Conservation (phyloP, 2,113 vertebrate genomes). For the Falco punctatus region DNA sequence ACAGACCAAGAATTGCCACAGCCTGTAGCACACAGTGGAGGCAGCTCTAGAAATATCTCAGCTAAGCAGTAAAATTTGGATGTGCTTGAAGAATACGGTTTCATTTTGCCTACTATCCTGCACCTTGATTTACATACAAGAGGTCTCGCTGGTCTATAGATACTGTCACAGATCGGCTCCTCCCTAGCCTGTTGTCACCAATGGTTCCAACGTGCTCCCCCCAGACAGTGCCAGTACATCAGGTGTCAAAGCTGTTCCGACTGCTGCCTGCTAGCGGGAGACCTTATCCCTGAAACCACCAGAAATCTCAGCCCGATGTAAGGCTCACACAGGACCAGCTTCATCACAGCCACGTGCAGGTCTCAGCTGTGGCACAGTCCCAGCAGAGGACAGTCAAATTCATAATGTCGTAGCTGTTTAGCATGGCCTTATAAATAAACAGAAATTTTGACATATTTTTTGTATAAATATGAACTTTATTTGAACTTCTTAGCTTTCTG, state of each 20-base stretch:
- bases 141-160: background rate
- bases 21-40: background rate
- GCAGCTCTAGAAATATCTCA: background rate
- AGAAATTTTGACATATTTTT: background rate
- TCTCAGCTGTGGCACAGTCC: background rate
- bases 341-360: background rate
- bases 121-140: background rate
- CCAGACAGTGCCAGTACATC: background rate
- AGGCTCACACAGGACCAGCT: background rate
- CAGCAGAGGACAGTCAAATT: background rate
- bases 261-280: background rate
- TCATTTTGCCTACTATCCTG: background rate
- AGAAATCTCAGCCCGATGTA: background rate
- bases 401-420: background rate
- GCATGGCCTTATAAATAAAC: background rate
- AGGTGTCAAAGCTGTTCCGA: background rate
- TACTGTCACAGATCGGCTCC: background rate
- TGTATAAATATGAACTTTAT: background rate
- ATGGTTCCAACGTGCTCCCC: background rate
- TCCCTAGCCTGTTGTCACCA: fast-evolving
- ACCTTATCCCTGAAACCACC: background rate
- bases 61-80: background rate
- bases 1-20: background rate
- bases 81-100: background rate
- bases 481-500: background rate